Evolutionary conservation across 1,140 invertebrate genomes (phyloP).

Genomic region (Chrysopa pallens): DNA sequence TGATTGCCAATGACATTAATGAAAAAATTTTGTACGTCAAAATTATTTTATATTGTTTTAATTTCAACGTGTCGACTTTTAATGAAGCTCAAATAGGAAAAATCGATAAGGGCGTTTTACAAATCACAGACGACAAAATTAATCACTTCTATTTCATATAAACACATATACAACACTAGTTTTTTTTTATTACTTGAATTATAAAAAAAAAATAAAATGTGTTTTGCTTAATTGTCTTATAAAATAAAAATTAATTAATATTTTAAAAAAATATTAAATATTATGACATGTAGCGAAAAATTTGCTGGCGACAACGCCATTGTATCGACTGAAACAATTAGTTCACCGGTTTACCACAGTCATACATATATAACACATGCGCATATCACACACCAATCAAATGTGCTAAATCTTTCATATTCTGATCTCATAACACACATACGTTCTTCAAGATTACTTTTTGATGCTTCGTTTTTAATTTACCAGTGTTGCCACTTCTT

Average conservation of each 20-base stretch:
- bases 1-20: too few species aligned
- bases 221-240: neutral
- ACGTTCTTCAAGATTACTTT: too few species aligned
- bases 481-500: too few species aligned
- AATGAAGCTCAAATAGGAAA: constrained; percentile 10
- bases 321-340: constrained; percentile 16
- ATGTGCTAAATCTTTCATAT: too few species aligned
- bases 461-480: too few species aligned
- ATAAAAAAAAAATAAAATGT: neutral
- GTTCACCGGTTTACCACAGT: constrained; percentile 3
- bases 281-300: neutral
- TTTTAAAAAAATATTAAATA: neutral
- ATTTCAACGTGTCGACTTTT: neutral
- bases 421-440: too few species aligned
- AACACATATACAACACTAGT: neutral
- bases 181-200: constrained; percentile 1
- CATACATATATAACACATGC: too few species aligned
- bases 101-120: constrained; percentile 25
- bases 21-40: too few species aligned
- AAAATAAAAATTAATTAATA: neutral
- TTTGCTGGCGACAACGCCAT: constrained; percentile 16
- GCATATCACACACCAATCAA: too few species aligned
- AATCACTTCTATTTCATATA: constrained; percentile 2
- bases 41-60: neutral
- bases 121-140: constrained; percentile 4